Evolutionary conservation across 1,140 invertebrate species (phyloP), one percentile per base, ranked within the genome.

Genomic region (Drosophila hydei): DNA sequence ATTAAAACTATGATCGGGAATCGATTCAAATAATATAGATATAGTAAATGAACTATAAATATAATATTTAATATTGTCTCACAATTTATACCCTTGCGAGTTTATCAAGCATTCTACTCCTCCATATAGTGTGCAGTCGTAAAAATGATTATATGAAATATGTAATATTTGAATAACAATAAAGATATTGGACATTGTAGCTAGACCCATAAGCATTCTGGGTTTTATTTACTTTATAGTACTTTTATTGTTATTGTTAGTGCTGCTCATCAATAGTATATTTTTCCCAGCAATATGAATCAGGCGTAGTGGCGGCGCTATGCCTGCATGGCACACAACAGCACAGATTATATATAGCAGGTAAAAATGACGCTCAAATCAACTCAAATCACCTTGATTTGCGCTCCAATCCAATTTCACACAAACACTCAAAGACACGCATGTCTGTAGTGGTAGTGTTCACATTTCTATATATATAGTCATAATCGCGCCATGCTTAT

Each of bases 401-500:
- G 16, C n/a, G 19, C 52, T 55, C 52, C 8, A 40, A 55, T 25
- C n/a, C 21, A 23, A 18, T n/a, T 40, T 2, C 18, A 36, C 30
- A 38, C 38, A 52, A 16, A 36, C 14, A 33, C 16, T 18, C 12
- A 18, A 6, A 33, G 30, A 11, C 30, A 33, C 9, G 30, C 30
- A 33, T 33, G 1, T 3, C 11, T 12, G 30, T 33, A 11, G 30
- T 33, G 30, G 11, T n/a, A 14, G 2, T 25, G 43, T 8, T 3
- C 8, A 25, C 1, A 16, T 36, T 30, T n/a, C 30, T 23, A 60
- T 48, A 36, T 11, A 6, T 12, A 52, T 12, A 50, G 47, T 5
- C 12, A 55, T 50, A 48, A 48, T 71, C 60, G 61, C 33, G 40
- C 68, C 68, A 65, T 64, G 61, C 61, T 71, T 71, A 65, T 71